Evolutionary conservation across 2,113 vertebrate species (phyloP), one percentile per base, ranked within the genome.

Genomic region (Cyanocitta stelleri): DNA sequence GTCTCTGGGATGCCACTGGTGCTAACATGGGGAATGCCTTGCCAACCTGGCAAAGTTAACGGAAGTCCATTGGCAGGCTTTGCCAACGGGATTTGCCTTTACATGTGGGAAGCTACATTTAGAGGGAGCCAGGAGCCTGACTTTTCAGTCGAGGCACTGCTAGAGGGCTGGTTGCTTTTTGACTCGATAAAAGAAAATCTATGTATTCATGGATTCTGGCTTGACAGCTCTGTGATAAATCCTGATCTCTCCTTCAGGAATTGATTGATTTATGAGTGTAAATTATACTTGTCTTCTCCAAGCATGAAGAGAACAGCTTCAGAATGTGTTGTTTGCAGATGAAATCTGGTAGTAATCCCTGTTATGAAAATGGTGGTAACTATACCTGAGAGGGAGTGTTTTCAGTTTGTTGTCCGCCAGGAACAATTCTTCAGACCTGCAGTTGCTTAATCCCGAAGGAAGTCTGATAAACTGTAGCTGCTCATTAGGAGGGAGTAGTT

Each of bases 221-320:
- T 87, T 54, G 49, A 66, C 73, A 69, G n/a, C 79, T 96, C 80
- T 44, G 64, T 91, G 87, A 71, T 90, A 87, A 94, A 96, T 69
- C 78, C 54, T 26, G 10, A n/a, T 85, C 66, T 93, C 61, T 64
- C 78, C 85, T 96, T 89, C 88, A 61, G 87, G 95, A 93, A 86
- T 41, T 73, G 88, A 93, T 94, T 92, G 86, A 91, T 95, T 94
- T 66, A 33, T 90, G 93, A 96, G 43, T 2, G 46, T 86, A 91
- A 94, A 90, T 69, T 73, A 44, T 88, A 55, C 79, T 77, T 52
- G 16, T 88, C 71, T 90, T 96, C 90, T 94, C 68, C 59, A 67
- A 73, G 63, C 64, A 66, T 63, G 83, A 72, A 85, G 41, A 71
- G 51, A 55, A 32, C 67, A 52, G 44, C 46, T 59, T 93, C 49